phyloP scores from a whole-genome alignment of 2,888 invertebrate species.

The Mythimna albipuncta region DNA sequence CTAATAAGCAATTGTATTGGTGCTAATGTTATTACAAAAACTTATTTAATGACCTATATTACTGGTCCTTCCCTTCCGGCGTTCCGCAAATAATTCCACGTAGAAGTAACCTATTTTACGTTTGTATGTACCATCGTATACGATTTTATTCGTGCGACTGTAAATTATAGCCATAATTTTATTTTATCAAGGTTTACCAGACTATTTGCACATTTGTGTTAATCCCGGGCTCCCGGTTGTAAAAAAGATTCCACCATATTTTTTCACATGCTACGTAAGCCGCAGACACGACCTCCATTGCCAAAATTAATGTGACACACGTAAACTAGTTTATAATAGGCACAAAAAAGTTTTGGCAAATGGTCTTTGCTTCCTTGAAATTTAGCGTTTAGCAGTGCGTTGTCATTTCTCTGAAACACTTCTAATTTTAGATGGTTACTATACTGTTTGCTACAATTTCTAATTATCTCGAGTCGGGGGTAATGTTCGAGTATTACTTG shows the following conservation, averaged over 20 bases:
- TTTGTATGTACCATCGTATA: slow-evolving; percentile 5
- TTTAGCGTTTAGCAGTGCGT: slow-evolving; percentile 74
- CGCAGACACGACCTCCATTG: slow-evolving; percentile 65
- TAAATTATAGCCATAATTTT: slow-evolving; percentile 20
- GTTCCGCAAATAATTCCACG: slow-evolving; percentile 13
- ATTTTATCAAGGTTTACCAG: slow-evolving; percentile 43
- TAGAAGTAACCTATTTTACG: slow-evolving; percentile 5
- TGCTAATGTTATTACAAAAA: slow-evolving; percentile 54
- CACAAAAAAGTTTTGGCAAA: slow-evolving; percentile 85
- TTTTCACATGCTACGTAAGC: slow-evolving; percentile 46
- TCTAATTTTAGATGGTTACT: slow-evolving; percentile 56
- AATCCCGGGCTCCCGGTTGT: slow-evolving; percentile 48
- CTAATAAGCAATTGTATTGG: slow-evolving; percentile 56
- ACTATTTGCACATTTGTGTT: slow-evolving; percentile 38
- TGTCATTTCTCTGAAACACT: slow-evolving; percentile 65
- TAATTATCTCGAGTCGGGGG: slow-evolving; percentile 37
- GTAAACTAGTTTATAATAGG: slow-evolving; percentile 74
- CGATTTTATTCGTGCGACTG: slow-evolving; percentile 26
- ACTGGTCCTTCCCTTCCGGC: background rate
- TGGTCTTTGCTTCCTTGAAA: slow-evolving; percentile 82
- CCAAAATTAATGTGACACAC: slow-evolving; percentile 66
- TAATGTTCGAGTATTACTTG: slow-evolving; percentile 31
- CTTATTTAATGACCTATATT: slow-evolving; percentile 33
- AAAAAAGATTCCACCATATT: slow-evolving; percentile 43
- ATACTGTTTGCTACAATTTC: slow-evolving; percentile 32